Conservation (phyloP, 2,113 vertebrate genomes). For the Polypterus senegalus region DNA sequence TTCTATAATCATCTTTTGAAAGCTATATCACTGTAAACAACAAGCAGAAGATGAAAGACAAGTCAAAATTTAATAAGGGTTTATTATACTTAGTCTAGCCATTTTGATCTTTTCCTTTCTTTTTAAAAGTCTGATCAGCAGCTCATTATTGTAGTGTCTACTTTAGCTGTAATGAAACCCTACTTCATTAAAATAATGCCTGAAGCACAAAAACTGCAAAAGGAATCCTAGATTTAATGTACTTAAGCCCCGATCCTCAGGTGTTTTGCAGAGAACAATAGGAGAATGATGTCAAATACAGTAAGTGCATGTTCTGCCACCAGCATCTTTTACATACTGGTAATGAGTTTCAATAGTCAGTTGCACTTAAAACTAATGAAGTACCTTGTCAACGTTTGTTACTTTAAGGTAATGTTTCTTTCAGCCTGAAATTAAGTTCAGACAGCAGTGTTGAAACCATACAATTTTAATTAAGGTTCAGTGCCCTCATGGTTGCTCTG, state of each 20-base stretch:
- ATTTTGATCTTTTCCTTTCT: no score
- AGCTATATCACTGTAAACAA: no score
- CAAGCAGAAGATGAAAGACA: no score
- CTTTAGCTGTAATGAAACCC: constrained; percentile 4
- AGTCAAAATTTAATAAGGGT: neutral
- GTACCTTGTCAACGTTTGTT: neutral
- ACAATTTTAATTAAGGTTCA: neutral
- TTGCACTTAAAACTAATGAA: constrained; percentile 2
- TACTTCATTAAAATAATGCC: neutral
- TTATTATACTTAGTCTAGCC: neutral
- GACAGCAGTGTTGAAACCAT: neutral
- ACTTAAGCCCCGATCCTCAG: neutral
- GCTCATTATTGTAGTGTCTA: constrained; percentile 1
- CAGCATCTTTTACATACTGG: neutral
- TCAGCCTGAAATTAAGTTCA: neutral
- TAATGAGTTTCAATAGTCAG: neutral
- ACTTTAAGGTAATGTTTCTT: neutral
- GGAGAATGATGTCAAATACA: neutral
- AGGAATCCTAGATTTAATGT: neutral
- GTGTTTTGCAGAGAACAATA: neutral
- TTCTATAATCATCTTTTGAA: no score
- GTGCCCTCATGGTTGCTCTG: neutral
- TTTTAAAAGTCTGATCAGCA: neutral
- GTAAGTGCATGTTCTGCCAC: neutral
- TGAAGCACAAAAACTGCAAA: neutral